Evolutionary conservation across 2,797 vertebrate species (phyloP), one percentile per base, ranked within the genome.

Genomic region (Muscicapa striata): DNA sequence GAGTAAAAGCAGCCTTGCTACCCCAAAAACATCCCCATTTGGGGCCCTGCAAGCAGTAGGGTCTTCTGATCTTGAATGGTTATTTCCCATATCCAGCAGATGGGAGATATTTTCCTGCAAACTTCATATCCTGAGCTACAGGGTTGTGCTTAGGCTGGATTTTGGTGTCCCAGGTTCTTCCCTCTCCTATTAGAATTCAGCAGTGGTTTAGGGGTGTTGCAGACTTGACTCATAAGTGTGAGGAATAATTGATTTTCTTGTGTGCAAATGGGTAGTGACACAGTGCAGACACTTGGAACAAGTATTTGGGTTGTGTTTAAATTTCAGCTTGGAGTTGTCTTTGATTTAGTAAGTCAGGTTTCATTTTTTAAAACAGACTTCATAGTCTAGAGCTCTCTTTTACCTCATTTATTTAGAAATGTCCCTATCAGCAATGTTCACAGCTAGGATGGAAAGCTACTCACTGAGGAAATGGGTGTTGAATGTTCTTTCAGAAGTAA

Each of bases 321-420:
- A 67, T 89, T 90, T 52, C 70, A 72, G 14, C 91, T 83, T 75
- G 62, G 74, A 62, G 70, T 69, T 80, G 76, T 36, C 90, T 94
- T 74, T 88, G 72, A 83, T 95, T 90, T 87, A 88, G 75, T 58
- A 54, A 13, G 54, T 87, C 78, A 68, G 79, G 75, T 80, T 86
- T 82, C 26, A 11, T 83, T 84, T 84, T 86, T 84, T 55, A 63
- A 74, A 89, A 68, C 48, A 62, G n/a, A 11, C 36, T 62, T 77
- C 66, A 34, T 18, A 30, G 57, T 52, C 61, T 43, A 36, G 41
- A 45, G 24, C 59, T 91, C 15, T 40, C 26, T 75, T 61, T 69
- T 73, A 18, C 41, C 32, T 91, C 30, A 6, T 64, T 62, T 82
- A 12, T 89, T 85, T 86, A 34, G 21, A 52, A 86, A 38, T 49